These are phyloP conservation scores for Ctenoplectra terminalis DNA, from an alignment of 1,140 invertebrate genomes.

Conservation along the genomic window DNA sequence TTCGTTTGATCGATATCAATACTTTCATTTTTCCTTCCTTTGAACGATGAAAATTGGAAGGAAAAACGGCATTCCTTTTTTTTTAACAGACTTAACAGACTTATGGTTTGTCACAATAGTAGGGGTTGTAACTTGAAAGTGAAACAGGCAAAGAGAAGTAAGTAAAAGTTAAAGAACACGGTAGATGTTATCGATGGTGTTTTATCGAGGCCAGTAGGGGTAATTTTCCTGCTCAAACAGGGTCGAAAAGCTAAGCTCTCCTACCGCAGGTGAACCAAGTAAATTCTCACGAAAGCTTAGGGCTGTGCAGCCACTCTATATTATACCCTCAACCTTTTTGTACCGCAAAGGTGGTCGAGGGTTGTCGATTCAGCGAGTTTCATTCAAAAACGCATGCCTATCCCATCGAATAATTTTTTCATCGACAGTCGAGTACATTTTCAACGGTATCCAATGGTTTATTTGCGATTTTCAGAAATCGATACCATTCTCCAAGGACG, in stretches of 20 bases:
- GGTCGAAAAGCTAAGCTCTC: neutral
- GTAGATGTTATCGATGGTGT: neutral
- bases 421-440: no score
- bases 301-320: conserved; percentile 2
- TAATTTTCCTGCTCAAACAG: neutral
- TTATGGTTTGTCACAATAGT: no score
- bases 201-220: neutral
- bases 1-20: neutral
- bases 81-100: no score
- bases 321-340: neutral
- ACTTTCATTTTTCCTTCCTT: neutral
- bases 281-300: conserved; percentile 7
- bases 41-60: neutral
- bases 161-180: neutral
- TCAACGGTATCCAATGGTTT: neutral
- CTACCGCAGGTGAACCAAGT: no score
- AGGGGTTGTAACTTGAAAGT: no score
- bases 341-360: neutral
- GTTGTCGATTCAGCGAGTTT: neutral
- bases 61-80: neutral
- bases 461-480: neutral
- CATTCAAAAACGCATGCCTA: neutral
- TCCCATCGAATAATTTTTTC: no score
- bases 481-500: neutral
- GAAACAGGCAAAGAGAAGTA: no score